Conservation (phyloP, 2,888 invertebrate genomes). For the Pemphredon lugubris region DNA sequence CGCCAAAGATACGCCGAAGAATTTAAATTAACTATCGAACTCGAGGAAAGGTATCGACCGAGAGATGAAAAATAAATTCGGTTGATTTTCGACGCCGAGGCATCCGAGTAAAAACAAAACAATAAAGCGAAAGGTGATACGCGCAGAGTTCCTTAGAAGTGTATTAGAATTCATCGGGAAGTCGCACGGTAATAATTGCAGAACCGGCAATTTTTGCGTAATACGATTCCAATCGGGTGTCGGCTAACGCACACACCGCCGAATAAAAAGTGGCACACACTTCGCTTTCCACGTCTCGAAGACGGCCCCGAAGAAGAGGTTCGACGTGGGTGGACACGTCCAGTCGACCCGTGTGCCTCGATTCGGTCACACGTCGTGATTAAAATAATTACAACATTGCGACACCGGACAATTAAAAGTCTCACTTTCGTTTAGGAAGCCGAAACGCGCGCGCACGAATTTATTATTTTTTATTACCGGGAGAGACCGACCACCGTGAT, state of each 20-base stretch:
- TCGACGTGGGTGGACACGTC: conserved; percentile 64
- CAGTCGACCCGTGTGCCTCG: conserved; percentile 60
- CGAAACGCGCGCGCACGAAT: background rate
- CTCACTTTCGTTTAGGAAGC: background rate
- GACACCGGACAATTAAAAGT: background rate
- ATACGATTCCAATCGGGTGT: conserved; percentile 18
- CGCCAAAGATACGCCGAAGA: too few relatives aligned
- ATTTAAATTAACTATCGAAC: too few relatives aligned
- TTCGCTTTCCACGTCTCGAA: conserved; percentile 39
- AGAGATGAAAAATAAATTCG: too few relatives aligned
- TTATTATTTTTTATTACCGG: too few relatives aligned
- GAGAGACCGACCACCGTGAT: too few relatives aligned
- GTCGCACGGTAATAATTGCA: background rate
- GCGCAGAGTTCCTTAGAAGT: too few relatives aligned
- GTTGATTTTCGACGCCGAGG: too few relatives aligned
- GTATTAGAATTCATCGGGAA: background rate
- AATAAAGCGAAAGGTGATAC: too few relatives aligned
- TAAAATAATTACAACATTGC: conserved; percentile 24
- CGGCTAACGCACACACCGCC: conserved; percentile 15
- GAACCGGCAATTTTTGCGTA: conserved; percentile 32
- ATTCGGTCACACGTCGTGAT: conserved; percentile 45
- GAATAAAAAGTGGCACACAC: conserved; percentile 70
- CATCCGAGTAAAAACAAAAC: too few relatives aligned
- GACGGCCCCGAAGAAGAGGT: conserved; percentile 44
- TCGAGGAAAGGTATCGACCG: too few relatives aligned